phyloP scores from a whole-genome alignment of 2,797 vertebrate genomes.

The Morelia viridis region DNA sequence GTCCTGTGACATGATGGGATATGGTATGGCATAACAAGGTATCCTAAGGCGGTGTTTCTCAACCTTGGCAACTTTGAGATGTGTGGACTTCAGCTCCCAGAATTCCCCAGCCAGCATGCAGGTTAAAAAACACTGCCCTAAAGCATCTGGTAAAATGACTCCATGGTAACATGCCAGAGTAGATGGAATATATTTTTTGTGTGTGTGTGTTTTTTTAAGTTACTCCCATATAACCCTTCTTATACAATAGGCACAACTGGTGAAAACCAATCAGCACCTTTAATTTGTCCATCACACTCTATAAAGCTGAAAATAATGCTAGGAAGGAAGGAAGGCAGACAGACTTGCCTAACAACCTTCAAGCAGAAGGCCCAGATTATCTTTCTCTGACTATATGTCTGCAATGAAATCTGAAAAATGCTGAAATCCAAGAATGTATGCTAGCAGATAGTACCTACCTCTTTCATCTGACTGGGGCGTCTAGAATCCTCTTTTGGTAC shows the following conservation, averaged over 20 bases:
- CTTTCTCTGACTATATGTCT: not conserved
- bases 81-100: not conserved
- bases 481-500: not conserved
- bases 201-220: too few species aligned
- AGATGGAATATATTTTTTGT: too few species aligned
- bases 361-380: not conserved
- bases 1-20: not conserved
- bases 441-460: not conserved
- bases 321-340: too few species aligned
- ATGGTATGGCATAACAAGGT: not conserved
- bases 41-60: too few species aligned
- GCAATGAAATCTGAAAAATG: not conserved
- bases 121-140: too few species aligned
- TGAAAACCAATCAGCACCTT: too few species aligned
- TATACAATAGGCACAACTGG: too few species aligned
- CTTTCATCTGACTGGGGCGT: not conserved
- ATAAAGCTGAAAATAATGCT: too few species aligned
- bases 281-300: too few species aligned
- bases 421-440: not conserved
- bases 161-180: too few species aligned
- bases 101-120: not conserved
- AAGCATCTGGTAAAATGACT: too few species aligned
- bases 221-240: too few species aligned
- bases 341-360: not conserved
- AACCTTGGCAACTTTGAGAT: not conserved